These are phyloP conservation scores for Pelosia muscerda DNA, from an alignment of 2,888 invertebrate species.

Conservation along the genomic window DNA sequence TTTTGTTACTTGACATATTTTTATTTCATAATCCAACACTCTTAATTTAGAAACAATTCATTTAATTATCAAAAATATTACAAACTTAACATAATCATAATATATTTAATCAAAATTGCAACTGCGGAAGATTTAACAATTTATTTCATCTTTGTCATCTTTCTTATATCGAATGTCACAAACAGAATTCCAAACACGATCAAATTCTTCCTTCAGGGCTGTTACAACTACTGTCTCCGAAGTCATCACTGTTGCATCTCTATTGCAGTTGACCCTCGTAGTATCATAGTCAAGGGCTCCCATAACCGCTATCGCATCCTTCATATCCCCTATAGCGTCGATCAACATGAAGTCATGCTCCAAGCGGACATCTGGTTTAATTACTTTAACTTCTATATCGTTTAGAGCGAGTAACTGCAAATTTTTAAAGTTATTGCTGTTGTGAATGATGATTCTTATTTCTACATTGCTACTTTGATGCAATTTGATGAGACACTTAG, in stretches of 20 bases:
- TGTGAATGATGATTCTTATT: conserved; percentile 66
- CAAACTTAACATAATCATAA: conserved; percentile 7
- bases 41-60: not conserved
- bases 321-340: conserved; percentile 52
- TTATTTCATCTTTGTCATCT: conserved; percentile 21
- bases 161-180: conserved; percentile 20
- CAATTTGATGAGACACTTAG: conserved; percentile 62
- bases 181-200: conserved; percentile 65
- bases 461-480: conserved; percentile 58
- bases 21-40: conserved; percentile 58
- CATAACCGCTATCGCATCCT: conserved; percentile 65
- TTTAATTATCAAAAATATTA: conserved; percentile 22
- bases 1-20: conserved; percentile 71
- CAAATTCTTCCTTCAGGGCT: conserved; percentile 66
- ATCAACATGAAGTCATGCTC: conserved; percentile 73
- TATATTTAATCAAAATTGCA: not conserved
- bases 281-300: conserved; percentile 69
- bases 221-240: conserved; percentile 60
- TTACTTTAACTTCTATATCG: conserved; percentile 67
- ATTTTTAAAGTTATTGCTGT: conserved; percentile 54
- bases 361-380: conserved; percentile 57
- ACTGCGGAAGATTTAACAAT: not conserved
- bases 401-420: conserved; percentile 55
- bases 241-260: conserved; percentile 66
- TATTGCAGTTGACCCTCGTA: conserved; percentile 59